Evolutionary conservation across 2,888 invertebrate genomes (phyloP).

Genomic region (Andrena fulva): DNA sequence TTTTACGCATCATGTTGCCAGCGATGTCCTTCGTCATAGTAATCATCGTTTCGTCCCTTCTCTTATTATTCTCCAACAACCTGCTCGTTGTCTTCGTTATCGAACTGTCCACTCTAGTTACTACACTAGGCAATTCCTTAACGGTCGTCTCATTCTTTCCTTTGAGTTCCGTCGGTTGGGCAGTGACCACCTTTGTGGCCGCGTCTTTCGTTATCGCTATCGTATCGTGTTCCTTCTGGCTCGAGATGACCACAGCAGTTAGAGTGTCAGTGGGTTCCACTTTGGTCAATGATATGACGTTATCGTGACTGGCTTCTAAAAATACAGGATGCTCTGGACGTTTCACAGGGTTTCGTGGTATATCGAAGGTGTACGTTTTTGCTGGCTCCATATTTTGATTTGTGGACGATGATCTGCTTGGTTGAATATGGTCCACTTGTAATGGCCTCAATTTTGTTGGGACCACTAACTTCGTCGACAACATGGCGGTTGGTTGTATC

Average conservation of each 20-base stretch:
- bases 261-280: slow-evolving; percentile 79
- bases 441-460: slow-evolving; percentile 74
- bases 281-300: slow-evolving; percentile 65
- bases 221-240: slow-evolving; percentile 42
- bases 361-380: slow-evolving; percentile 50
- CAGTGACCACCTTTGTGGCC: slow-evolving; percentile 44
- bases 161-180: slow-evolving; percentile 42
- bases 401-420: slow-evolving; percentile 62
- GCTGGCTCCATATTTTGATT: slow-evolving; percentile 63
- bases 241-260: slow-evolving; percentile 48
- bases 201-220: slow-evolving; percentile 40
- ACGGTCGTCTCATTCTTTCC: slow-evolving; percentile 40
- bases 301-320: slow-evolving; percentile 79
- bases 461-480: slow-evolving; percentile 75
- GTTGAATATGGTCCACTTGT: slow-evolving; percentile 69
- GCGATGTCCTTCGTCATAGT: slow-evolving; percentile 70
- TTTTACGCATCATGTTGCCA: slow-evolving; percentile 63
- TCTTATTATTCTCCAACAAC: slow-evolving; percentile 42
- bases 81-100: slow-evolving; percentile 70
- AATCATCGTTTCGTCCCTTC: slow-evolving; percentile 45
- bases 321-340: slow-evolving; percentile 73
- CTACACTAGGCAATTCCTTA: slow-evolving; percentile 57
- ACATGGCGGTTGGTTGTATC: slow-evolving; percentile 76
- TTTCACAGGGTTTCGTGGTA: slow-evolving; percentile 71
- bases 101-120: slow-evolving; percentile 71